phyloP scores from a whole-genome alignment of 2,113 vertebrate species.

The Ranitomeya variabilis region DNA sequence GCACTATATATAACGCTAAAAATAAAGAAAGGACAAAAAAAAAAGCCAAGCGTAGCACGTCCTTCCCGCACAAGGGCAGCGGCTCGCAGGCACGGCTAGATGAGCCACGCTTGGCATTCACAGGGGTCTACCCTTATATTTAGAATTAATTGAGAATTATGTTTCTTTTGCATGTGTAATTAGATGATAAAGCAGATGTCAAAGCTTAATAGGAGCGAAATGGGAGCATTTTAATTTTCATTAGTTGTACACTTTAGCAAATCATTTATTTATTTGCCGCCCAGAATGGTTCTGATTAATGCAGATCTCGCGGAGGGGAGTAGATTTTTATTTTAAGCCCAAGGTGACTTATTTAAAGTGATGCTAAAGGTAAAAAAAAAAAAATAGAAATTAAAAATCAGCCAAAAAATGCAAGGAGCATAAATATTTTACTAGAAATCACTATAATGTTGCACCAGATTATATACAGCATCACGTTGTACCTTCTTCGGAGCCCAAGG shows the following conservation, averaged over 20 bases:
- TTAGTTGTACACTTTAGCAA: slow-evolving; percentile 29
- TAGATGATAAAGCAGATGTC: slow-evolving; percentile 54
- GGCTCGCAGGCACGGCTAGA: not conserved
- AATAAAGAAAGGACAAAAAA: not conserved
- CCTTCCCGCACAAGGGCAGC: slow-evolving; percentile 26
- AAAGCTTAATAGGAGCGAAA: slow-evolving; percentile 46
- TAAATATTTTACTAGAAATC: not conserved
- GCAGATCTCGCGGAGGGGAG: not conserved
- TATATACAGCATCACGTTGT: too few relatives aligned
- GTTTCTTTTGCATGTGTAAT: slow-evolving; percentile 49
- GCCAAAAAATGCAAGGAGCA: not conserved
- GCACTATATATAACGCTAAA: not conserved
- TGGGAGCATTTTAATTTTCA: slow-evolving; percentile 46
- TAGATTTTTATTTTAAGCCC: not conserved
- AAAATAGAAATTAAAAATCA: too few relatives aligned
- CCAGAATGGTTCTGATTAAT: slow-evolving; percentile 34
- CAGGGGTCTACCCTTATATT: slow-evolving; percentile 13
- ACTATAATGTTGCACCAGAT: too few relatives aligned
- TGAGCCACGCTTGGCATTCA: not conserved
- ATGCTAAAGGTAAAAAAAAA: not conserved
- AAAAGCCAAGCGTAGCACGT: not conserved
- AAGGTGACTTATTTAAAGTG: slow-evolving; percentile 13
- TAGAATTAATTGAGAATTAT: slow-evolving; percentile 52
- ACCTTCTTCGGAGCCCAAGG: too few relatives aligned
- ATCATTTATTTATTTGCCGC: slow-evolving; percentile 15